Base-by-base conservation (phyloP, 2,888 invertebrate genomes). In the Acleris holmiana region DNA sequence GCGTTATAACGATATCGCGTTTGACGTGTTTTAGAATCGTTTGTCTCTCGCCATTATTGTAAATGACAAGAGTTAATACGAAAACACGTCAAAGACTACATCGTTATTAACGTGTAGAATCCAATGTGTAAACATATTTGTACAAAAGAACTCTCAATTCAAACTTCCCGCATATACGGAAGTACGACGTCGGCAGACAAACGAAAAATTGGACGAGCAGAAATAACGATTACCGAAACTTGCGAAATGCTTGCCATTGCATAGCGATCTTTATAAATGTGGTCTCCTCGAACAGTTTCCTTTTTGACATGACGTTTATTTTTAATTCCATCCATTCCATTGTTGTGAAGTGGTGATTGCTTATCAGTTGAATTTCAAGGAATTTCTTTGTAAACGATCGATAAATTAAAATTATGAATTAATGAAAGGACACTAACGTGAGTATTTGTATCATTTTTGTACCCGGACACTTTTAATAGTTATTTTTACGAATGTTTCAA, bases 271-370 rank as follows among this genome's bases (percentile, higher is more conserved):
- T 60, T 60, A 50, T 51, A 44, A 2, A 17, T 51, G 4, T 1
- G 6, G 50, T 60, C 65, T 65, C 44, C 65, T 65, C 46, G 49
- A 65, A 65, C 65, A 15, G 7, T n/a, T 18, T 1, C 1, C 3
- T 19, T 23, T 60, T 55, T 65, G 55, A 65, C 64, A 29, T 65
- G 54, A 60, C 60, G 46, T 59, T 60, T 46, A 17, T 58, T 57
- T 59, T 65, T 64, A 29, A 29, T 29, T 29, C 29, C 29, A 29
- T 59, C 59, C 46, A 50, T 55, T 40, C 64, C 53, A 64, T 65
- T 65, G 65, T 65, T 65, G 65, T 65, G 65, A 65, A 65, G 59
- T 60, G 47, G 40, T 60, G 65, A 65, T 65, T 60, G 59, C 65
- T 65, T 65, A 65, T 65, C 65, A 60, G 59, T 60, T 21, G 49